phyloP scores from a whole-genome alignment of 2,888 invertebrate species.

The Drosophila nigricruria region DNA sequence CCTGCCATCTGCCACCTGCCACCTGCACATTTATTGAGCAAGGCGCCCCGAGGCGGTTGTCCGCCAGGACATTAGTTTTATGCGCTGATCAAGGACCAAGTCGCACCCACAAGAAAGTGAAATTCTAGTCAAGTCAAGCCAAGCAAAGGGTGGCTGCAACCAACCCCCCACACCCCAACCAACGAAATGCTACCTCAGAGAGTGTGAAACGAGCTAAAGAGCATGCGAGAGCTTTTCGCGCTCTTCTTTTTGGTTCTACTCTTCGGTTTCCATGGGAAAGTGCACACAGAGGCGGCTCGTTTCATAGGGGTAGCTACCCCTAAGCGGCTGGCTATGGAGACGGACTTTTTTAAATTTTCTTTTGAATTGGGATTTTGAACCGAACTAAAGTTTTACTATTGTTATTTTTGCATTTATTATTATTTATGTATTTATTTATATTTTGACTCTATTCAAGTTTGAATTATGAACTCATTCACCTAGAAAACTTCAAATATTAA shows the following conservation, averaged over 20 bases:
- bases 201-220: conserved; percentile 11
- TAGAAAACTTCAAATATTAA: no score
- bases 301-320: conserved; percentile 32
- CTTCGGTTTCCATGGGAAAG: conserved; percentile 37
- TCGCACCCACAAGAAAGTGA: conserved; percentile 21
- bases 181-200: background rate
- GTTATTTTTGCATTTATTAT: background rate
- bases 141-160: conserved; percentile 5
- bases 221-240: conserved; percentile 27
- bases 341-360: background rate
- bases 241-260: conserved; percentile 20
- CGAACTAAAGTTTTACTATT: background rate
- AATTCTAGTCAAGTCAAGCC: conserved; percentile 15
- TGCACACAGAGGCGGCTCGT: conserved; percentile 32
- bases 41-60: conserved; percentile 53
- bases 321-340: background rate
- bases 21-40: conserved; percentile 49
- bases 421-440: background rate
- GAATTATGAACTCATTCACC: no score
- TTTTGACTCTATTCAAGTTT: background rate
- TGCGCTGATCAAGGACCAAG: conserved; percentile 57
- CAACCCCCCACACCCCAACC: background rate
- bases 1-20: conserved; percentile 23
- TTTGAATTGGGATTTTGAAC: background rate
- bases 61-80: conserved; percentile 66